Evolutionary conservation across 2,888 invertebrate species (phyloP), one percentile per base, ranked within the genome.

Genomic region (Hypomecis punctinalis): DNA sequence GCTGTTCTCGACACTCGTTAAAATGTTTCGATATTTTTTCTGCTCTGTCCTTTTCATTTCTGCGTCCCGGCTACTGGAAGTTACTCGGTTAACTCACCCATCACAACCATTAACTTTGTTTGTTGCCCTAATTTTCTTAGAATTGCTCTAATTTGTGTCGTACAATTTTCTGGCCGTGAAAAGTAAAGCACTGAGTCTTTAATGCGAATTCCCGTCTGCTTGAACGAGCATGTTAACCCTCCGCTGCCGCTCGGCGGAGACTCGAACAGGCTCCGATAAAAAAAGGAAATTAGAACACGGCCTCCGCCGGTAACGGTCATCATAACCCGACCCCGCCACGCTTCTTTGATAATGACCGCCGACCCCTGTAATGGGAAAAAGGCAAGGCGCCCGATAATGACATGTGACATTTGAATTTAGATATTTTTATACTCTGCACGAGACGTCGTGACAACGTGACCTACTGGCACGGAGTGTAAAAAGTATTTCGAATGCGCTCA

Each of bases 1-100:
- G 75, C 78, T 82, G 83, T 76, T 76, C 56, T 57, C 56, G 75
- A 75, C 83, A 81, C 67, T 81, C 76, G 77, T 76, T 71, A 70
- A 72, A 76, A 66, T 71, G 66, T 71, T 68, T 43, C 62, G 64
- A 66, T 75, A 75, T 71, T 67, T 61, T 68, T 43, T 40, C 23
- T 23, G 23, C 64, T 70, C 60, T 54, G 62, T 57, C 53, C 63
- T 45, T 61, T 39, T 49, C 37, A 57, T 55, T 61, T 68, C 61
- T 54, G 54, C 55, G 74, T 66, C 61, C 53, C 52, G 60, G 63
- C 48, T 47, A 61, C 61, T 68, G 64, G 66, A 68, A 66, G 59
- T 58, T 40, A 55, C 61, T 46, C 49, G 42, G 57, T 57, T 58
- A 47, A 58, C 56, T 49, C 52, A 49, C 36, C 54, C n/a, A 47